phyloP scores from a whole-genome alignment of 2,113 vertebrate genomes.

The Brachionichthys hirsutus region DNA sequence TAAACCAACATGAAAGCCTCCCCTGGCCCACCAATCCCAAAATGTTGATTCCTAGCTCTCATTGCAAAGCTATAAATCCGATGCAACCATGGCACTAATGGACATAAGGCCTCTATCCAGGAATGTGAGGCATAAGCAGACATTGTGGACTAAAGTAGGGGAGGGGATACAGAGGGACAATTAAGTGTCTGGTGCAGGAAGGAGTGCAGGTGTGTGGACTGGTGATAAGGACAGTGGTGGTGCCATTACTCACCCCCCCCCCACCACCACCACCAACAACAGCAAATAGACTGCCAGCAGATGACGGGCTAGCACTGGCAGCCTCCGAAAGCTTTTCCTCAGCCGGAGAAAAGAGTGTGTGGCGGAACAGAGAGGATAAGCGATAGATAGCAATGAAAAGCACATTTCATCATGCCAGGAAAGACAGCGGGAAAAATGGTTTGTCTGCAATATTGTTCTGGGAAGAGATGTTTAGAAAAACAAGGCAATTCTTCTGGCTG shows the following conservation, averaged over 20 bases:
- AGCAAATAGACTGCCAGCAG: slow-evolving; percentile 77
- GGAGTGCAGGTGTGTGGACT: slow-evolving; percentile 81
- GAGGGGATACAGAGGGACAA: slow-evolving; percentile 66
- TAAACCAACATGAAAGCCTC: slow-evolving; percentile 19
- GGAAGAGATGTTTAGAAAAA: slow-evolving; percentile 68
- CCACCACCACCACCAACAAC: slow-evolving; percentile 69
- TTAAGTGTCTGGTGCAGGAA: slow-evolving; percentile 78
- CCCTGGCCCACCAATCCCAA: slow-evolving; percentile 9
- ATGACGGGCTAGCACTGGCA: slow-evolving; percentile 74
- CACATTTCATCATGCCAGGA: slow-evolving; percentile 72
- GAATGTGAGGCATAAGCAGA: slow-evolving; percentile 80
- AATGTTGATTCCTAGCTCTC: slow-evolving; percentile 34
- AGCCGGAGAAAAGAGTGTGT: slow-evolving; percentile 52
- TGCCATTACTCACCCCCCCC: slow-evolving; percentile 81
- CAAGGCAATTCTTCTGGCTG: slow-evolving; percentile 56
- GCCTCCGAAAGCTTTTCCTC: slow-evolving; percentile 68
- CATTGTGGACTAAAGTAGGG: slow-evolving; percentile 65
- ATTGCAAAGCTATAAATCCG: slow-evolving; percentile 61
- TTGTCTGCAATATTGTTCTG: slow-evolving; percentile 59
- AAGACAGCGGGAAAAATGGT: slow-evolving; percentile 61
- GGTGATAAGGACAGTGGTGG: slow-evolving; percentile 74
- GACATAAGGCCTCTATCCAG: slow-evolving; percentile 72
- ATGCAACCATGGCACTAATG: slow-evolving; percentile 61
- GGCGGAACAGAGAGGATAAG: slow-evolving; percentile 72
- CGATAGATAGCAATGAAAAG: slow-evolving; percentile 68